Percentiles rank a stretch among this genome's conserved stretches.
Evolutionary conservation across 2,797 vertebrate species (phyloP).

Genomic region (Tokudaia tokunoshimensis): DNA sequence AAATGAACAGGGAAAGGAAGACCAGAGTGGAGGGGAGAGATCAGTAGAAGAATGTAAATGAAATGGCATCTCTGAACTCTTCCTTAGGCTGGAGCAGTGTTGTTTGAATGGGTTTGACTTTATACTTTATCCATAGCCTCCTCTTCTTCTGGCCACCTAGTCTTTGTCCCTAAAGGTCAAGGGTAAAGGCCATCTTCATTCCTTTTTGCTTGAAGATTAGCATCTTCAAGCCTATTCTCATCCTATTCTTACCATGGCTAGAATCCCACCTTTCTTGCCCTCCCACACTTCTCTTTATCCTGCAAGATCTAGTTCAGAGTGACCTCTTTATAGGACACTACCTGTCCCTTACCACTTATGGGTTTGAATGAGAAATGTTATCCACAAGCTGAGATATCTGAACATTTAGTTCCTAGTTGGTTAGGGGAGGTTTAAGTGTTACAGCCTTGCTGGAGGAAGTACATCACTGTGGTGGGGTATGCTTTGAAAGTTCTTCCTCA

Average conservation of each 20-base stretch:
- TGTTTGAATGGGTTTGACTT: not conserved
- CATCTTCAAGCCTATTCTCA: not conserved
- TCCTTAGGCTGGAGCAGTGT: too few species aligned
- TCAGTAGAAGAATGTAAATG: not conserved
- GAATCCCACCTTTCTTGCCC: not conserved
- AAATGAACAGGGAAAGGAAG: not conserved
- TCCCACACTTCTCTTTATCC: not conserved
- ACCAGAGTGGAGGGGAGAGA: not conserved
- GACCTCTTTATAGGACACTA: not conserved
- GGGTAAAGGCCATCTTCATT: not conserved
- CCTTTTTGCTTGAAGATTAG: not conserved
- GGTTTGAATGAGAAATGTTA: not conserved
- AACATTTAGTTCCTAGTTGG: not conserved
- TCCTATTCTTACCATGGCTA: not conserved
- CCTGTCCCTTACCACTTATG: not conserved
- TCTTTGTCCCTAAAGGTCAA: not conserved
- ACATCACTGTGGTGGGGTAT: not conserved
- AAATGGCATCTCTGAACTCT: not conserved
- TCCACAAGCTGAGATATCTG: not conserved
- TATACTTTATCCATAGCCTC: not conserved
- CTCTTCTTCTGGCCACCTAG: not conserved
- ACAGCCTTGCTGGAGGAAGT: not conserved
- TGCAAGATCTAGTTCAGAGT: constrained; percentile 1
- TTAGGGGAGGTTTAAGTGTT: not conserved
- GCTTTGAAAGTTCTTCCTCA: not conserved